These are phyloP conservation scores for Dicranocentrus wangi DNA, from an alignment of 2,888 invertebrate species.

Conservation along the genomic window DNA sequence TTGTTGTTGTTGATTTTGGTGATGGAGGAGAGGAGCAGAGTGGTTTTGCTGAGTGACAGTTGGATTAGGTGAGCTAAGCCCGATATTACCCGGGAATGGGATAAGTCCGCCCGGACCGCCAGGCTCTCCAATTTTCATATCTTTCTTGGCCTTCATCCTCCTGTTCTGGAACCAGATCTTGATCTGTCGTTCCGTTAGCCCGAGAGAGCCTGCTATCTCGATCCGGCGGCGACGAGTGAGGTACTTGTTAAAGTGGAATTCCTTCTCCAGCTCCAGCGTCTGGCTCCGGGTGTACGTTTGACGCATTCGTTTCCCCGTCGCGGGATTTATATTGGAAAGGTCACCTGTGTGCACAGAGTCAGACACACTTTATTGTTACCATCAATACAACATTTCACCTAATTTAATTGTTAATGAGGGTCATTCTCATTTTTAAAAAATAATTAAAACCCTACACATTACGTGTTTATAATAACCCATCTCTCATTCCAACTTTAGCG, in stretches of 20 bases:
- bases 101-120: constrained; percentile 18
- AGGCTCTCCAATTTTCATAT: constrained; percentile 66
- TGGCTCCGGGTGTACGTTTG: constrained; percentile 75
- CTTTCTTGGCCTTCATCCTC: constrained; percentile 77
- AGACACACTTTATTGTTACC: too few relatives aligned
- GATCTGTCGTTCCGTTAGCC: constrained; percentile 77
- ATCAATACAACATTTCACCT: too few relatives aligned
- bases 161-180: constrained; percentile 77
- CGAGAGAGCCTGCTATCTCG: constrained; percentile 77
- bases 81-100: constrained; percentile 45
- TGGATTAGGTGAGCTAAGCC: constrained; percentile 57
- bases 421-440: constrained; percentile 10
- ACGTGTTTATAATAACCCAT: too few relatives aligned
- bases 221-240: constrained; percentile 77
- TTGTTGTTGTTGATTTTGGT: constrained; percentile 12
- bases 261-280: too few relatives aligned
- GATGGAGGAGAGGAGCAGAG: constrained; percentile 39
- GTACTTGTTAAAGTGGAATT: constrained; percentile 78
- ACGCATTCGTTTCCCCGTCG: constrained; percentile 75
- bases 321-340: constrained; percentile 51
- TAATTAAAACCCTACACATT: neutral
- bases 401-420: constrained; percentile 14
- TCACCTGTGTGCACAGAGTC: constrained; percentile 38
- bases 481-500: too few relatives aligned
- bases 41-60: constrained; percentile 58